Evolutionary conservation across 2,797 vertebrate genomes (phyloP).

Genomic region (Ara ararauna): DNA sequence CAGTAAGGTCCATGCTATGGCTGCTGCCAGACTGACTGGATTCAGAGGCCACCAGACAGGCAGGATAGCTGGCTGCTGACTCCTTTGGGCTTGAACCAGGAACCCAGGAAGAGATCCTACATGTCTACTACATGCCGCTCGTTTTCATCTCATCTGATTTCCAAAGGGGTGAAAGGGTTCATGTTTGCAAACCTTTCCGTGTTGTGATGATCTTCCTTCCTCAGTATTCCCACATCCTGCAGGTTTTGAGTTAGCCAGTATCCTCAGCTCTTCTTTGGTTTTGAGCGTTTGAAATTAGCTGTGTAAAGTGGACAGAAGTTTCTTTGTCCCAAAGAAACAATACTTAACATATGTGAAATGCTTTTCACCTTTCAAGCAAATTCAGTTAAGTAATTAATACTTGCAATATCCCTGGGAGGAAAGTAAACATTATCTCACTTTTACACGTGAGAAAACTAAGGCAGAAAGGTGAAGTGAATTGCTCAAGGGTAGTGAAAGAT

Average conservation of each 20-base stretch:
- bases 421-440: conserved; percentile 37
- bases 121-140: background rate
- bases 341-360: background rate
- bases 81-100: background rate
- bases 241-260: background rate
- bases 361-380: conserved; percentile 33
- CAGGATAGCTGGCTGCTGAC: background rate
- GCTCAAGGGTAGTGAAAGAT: conserved; percentile 15
- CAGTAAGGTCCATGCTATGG: background rate
- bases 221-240: background rate
- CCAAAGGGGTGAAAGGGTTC: background rate
- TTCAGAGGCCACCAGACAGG: background rate
- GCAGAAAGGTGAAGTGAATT: conserved; percentile 23
- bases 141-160: background rate
- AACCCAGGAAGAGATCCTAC: background rate
- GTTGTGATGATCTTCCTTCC: background rate
- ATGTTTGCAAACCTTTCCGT: background rate
- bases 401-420: conserved; percentile 9
- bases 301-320: background rate
- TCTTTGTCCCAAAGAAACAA: background rate
- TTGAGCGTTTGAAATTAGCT: background rate
- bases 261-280: background rate
- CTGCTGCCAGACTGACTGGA: background rate
- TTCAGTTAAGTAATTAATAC: conserved; percentile 53
- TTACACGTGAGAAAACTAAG: conserved; percentile 39